Evolutionary conservation across 2,797 vertebrate species (phyloP).

Genomic region (Pangasius djambal): DNA sequence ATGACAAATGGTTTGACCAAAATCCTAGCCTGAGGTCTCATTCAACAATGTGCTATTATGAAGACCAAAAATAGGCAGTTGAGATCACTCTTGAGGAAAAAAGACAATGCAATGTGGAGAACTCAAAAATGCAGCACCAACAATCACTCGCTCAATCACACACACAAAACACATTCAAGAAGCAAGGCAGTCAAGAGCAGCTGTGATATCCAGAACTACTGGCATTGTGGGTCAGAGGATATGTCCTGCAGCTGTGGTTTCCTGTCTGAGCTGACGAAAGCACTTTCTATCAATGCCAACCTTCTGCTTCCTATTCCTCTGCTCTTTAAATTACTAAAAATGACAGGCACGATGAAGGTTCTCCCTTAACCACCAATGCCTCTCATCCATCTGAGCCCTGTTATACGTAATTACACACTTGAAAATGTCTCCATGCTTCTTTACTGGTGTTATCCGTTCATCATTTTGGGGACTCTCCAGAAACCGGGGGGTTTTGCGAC

Average conservation of each 20-base stretch:
- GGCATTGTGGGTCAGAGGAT: slow-evolving; percentile 73
- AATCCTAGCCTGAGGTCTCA: slow-evolving; percentile 32
- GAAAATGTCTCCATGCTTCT: neutral
- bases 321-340: slow-evolving; percentile 38
- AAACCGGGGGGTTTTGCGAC: neutral
- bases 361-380: slow-evolving; percentile 23
- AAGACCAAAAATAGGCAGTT: slow-evolving; percentile 51
- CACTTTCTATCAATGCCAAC: slow-evolving; percentile 68
- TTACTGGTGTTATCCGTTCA: slow-evolving; percentile 9
- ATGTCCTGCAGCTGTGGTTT: slow-evolving; percentile 78
- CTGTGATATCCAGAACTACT: slow-evolving; percentile 65
- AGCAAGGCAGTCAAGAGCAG: slow-evolving; percentile 65
- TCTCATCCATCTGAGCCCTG: neutral
- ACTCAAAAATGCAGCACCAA: slow-evolving; percentile 54
- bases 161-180: slow-evolving; percentile 48
- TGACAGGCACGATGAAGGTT: slow-evolving; percentile 34
- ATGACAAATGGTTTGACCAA: slow-evolving; percentile 16
- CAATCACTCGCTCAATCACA: slow-evolving; percentile 44
- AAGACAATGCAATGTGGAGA: slow-evolving; percentile 49
- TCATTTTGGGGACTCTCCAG: slow-evolving; percentile 15
- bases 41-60: slow-evolving; percentile 58
- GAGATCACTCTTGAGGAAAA: slow-evolving; percentile 56
- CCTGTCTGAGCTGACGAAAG: slow-evolving; percentile 74
- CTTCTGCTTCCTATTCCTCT: slow-evolving; percentile 64
- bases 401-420: slow-evolving; percentile 16